Evolutionary conservation across 2,797 vertebrate genomes (phyloP).

Genomic region (Danio choprae): DNA sequence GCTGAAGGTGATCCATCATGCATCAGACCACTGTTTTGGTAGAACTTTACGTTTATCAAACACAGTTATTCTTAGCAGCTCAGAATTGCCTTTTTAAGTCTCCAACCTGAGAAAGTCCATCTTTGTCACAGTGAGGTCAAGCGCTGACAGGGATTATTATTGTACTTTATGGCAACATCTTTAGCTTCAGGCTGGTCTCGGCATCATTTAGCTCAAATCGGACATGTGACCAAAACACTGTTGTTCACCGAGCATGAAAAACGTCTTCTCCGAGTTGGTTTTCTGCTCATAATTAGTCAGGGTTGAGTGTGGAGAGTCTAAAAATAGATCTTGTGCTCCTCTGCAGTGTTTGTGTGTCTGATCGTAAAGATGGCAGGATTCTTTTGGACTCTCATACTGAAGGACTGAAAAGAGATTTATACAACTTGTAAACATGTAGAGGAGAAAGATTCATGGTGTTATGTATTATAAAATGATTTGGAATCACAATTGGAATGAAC

Average conservation of each 20-base stretch:
- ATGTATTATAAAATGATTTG: too few species aligned
- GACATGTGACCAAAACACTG: slow-evolving; percentile 72
- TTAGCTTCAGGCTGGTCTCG: slow-evolving; percentile 59
- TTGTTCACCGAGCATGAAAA: slow-evolving; percentile 51
- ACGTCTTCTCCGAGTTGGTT: slow-evolving; percentile 63
- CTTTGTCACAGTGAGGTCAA: slow-evolving; percentile 27
- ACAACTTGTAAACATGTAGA: too few species aligned
- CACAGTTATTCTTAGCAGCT: slow-evolving; percentile 74
- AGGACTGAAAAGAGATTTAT: too few species aligned
- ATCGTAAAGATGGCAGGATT: not conserved
- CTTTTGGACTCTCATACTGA: too few species aligned
- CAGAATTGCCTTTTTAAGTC: slow-evolving; percentile 79
- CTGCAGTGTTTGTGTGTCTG: slow-evolving; percentile 8
- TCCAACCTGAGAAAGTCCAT: slow-evolving; percentile 64
- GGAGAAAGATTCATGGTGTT: too few species aligned
- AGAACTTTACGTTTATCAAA: slow-evolving; percentile 69
- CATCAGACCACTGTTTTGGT: slow-evolving; percentile 62
- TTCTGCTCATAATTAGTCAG: slow-evolving; percentile 57
- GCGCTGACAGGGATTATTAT: slow-evolving; percentile 50
- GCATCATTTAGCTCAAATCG: slow-evolving; percentile 67
- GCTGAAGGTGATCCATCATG: slow-evolving; percentile 69
- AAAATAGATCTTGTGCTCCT: slow-evolving; percentile 56
- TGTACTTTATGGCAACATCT: slow-evolving; percentile 67
- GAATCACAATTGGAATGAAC: too few species aligned
- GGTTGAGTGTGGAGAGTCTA: slow-evolving; percentile 50